Evolutionary conservation across 2,113 vertebrate species (phyloP), one percentile per base, ranked within the genome.

Genomic region (Neomonachus schauinslandi): DNA sequence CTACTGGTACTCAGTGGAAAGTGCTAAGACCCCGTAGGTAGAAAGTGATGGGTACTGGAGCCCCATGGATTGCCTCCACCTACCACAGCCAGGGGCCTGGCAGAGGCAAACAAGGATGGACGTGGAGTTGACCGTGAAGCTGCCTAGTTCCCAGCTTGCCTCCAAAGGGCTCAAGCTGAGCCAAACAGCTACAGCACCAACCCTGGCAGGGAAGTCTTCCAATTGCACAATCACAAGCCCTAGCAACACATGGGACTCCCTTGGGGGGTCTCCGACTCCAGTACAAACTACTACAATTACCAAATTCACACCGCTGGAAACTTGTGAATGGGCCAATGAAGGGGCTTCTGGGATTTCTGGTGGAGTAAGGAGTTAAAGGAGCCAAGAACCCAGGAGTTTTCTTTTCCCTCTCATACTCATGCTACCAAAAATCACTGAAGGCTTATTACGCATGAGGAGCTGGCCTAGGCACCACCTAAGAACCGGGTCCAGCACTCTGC

Each of bases 261-360:
- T 12, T 85, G 77, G 71, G 96, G 96, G 93, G 95, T 95, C 89
- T 96, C 89, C 1, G 28, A 63, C 79, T 90, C 57, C 61, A 81
- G 51, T 71, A 51, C 5, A 9, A 88, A 55, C 85, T 83, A 84
- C 91, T 95, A 87, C 90, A 97, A 88, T 96, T 88, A 97, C 92
- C 49, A 97, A 33, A 91, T 88, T 53, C 84, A 92, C 87, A 96
- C 71, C 65, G 92, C 57, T 26, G 31, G 87, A 90, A 92, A 88
- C 74, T 81, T 94, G 76, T 95, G 96, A 97, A 97, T 91, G 95
- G 76, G 84, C 76, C 76, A 95, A 92, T 61, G 49, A 90, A 61
- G n/a, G 59, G n/a, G 92, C 76, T 97, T 89, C 81, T 80, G 80
- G 76, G 91, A 88, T 92, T 88, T 85, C 86, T 65, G 71, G 74